These are phyloP conservation scores for Corythornis madagascariensis DNA, from an alignment of 2,113 vertebrate genomes.

Conservation along the genomic window DNA sequence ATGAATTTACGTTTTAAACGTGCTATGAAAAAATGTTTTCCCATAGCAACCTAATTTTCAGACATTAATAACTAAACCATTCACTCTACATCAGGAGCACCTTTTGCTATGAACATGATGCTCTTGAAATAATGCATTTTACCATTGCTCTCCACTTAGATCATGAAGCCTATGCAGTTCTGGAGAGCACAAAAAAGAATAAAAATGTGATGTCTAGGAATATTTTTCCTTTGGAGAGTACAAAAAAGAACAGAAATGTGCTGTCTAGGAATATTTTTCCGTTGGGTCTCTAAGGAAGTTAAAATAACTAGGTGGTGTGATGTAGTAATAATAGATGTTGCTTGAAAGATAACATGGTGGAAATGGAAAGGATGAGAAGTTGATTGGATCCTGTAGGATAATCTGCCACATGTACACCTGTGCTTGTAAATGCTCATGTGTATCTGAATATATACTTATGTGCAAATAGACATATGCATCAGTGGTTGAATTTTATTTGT, in stretches of 20 bases:
- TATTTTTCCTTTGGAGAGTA: not conserved
- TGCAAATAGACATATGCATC: rapidly evolving
- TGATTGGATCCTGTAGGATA: not conserved
- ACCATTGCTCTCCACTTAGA: not conserved
- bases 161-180: not conserved
- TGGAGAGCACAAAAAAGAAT: not conserved
- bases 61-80: not conserved
- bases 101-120: not conserved
- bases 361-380: not conserved
- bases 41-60: not conserved
- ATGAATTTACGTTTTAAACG: not conserved
- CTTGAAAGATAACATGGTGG: not conserved
- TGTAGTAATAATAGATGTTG: not conserved
- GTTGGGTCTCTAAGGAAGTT: not conserved
- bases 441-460: not conserved
- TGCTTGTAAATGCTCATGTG: not conserved
- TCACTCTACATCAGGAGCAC: not conserved
- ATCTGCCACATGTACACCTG: not conserved
- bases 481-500: not conserved
- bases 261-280: not conserved
- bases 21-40: not conserved
- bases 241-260: not conserved
- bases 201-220: not conserved
- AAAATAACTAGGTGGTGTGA: not conserved
- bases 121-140: not conserved